Percentiles rank a stretch among this genome's conserved stretches.
These are phyloP conservation scores for Ochotona curzoniae DNA, from an alignment of 2,113 vertebrate genomes.

Conservation along the genomic window DNA sequence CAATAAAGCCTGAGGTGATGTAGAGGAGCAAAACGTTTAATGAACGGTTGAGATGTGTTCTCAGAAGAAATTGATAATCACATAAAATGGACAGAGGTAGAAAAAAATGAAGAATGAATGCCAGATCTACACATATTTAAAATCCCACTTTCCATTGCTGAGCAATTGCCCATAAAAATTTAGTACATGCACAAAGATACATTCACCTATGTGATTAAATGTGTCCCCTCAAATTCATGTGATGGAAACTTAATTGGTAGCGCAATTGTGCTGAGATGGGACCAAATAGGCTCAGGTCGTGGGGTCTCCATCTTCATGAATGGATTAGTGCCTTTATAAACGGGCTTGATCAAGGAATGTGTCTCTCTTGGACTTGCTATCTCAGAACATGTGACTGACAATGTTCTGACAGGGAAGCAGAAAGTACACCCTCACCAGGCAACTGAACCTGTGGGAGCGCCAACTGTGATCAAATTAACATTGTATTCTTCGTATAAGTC, in stretches of 20 bases:
- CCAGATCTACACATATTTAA: background rate
- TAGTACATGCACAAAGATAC: no score
- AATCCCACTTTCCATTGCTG: no score
- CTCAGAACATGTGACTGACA: background rate
- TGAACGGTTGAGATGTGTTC: background rate
- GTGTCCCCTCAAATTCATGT: background rate
- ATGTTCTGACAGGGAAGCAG: background rate
- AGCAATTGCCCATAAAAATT: no score
- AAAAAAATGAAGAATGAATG: background rate
- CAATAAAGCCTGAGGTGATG: background rate
- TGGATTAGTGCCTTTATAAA: background rate
- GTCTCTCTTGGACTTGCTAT: background rate
- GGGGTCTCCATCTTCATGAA: background rate
- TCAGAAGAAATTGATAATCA: background rate
- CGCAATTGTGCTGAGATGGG: background rate
- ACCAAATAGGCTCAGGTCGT: background rate
- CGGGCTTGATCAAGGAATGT: background rate
- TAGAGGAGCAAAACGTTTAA: background rate
- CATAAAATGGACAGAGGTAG: background rate
- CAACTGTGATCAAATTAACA: background rate
- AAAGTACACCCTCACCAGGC: background rate
- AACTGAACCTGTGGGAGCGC: background rate
- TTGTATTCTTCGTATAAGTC: background rate
- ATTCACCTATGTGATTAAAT: background rate
- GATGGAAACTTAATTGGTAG: background rate